These are phyloP conservation scores for Myzus persicae DNA, from an alignment of 1,140 invertebrate species.

Conservation along the genomic window DNA sequence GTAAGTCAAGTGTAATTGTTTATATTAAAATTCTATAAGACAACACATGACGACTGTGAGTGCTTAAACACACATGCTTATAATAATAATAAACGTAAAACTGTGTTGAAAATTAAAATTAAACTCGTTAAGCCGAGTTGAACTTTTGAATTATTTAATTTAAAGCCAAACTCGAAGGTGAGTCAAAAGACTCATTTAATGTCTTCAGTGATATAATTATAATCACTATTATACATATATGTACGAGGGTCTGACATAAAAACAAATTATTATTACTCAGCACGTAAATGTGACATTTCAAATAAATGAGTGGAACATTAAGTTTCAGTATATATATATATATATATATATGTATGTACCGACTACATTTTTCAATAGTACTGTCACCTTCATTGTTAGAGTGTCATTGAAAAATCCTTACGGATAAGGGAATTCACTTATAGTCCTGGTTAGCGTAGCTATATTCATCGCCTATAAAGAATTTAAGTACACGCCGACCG, in stretches of 20 bases:
- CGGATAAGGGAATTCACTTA: conserved; percentile 43
- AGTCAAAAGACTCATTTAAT: not conserved
- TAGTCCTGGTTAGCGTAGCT: not conserved
- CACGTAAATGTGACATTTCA: conserved; percentile 53
- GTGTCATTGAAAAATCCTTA: conserved; percentile 39
- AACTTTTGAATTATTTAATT: conserved; percentile 25
- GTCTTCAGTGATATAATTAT: not conserved
- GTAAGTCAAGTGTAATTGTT: not conserved
- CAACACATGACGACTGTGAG: not conserved
- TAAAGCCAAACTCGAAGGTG: not conserved
- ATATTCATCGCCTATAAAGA: conserved; percentile 22
- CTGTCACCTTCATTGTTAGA: conserved; percentile 36
- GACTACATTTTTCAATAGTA: conserved; percentile 42
- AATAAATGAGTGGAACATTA: conserved; percentile 51
- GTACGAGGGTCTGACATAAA: conserved; percentile 32
- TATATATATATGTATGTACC: no score
- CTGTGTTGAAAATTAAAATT: not conserved
- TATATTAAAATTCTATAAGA: not conserved
- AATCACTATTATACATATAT: not conserved
- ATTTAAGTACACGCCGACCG: conserved; percentile 8
- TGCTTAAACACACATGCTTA: not conserved
- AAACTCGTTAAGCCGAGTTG: not conserved
- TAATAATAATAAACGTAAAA: not conserved
- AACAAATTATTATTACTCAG: conserved; percentile 52
- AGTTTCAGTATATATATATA: conserved; percentile 15